A percentile compares a stretch with the other conserved stretches of the same genome.
phyloP scores from a whole-genome alignment of 2,888 invertebrate genomes.

The Anthoptus insignis region DNA sequence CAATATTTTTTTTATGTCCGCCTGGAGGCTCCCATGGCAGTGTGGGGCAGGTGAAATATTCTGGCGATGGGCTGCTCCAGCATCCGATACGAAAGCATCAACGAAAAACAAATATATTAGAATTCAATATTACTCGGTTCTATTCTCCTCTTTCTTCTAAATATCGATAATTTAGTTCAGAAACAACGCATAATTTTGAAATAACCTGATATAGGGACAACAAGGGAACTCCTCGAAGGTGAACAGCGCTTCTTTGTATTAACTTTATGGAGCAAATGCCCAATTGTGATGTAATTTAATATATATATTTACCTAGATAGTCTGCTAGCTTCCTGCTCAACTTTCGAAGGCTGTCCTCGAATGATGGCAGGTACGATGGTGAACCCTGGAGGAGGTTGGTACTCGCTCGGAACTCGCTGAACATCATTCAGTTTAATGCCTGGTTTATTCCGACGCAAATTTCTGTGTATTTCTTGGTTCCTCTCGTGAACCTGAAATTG shows the following conservation, averaged over 20 bases:
- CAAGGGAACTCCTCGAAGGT: too few relatives aligned
- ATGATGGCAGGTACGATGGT: slow-evolving; percentile 85
- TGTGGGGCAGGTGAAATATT: slow-evolving; percentile 85
- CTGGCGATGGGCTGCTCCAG: slow-evolving; percentile 80
- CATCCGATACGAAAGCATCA: slow-evolving; percentile 44
- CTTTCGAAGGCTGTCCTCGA: slow-evolving; percentile 70
- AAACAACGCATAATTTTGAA: too few relatives aligned
- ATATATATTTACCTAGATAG: slow-evolving; percentile 67
- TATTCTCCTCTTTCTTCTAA: too few relatives aligned
- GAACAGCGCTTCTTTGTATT: too few relatives aligned
- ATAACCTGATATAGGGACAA: too few relatives aligned
- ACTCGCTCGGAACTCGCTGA: slow-evolving; percentile 85
- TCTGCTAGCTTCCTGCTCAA: slow-evolving; percentile 74
- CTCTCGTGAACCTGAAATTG: slow-evolving; percentile 87
- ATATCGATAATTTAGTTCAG: too few relatives aligned
- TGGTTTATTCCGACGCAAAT: slow-evolving; percentile 88
- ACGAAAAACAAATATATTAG: slow-evolving; percentile 11
- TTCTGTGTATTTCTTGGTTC: slow-evolving; percentile 90
- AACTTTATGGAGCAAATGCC: too few relatives aligned
- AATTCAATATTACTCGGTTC: too few relatives aligned
- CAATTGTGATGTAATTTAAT: too few relatives aligned
- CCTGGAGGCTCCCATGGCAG: slow-evolving; percentile 83
- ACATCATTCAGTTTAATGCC: slow-evolving; percentile 85
- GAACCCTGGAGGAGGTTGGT: slow-evolving; percentile 88
- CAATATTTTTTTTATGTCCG: slow-evolving; percentile 40